Percentiles rank a stretch among this genome's conserved stretches.
These are phyloP conservation scores for Hypotaenidia philippensis DNA, from an alignment of 2,797 vertebrate species.

Conservation along the genomic window DNA sequence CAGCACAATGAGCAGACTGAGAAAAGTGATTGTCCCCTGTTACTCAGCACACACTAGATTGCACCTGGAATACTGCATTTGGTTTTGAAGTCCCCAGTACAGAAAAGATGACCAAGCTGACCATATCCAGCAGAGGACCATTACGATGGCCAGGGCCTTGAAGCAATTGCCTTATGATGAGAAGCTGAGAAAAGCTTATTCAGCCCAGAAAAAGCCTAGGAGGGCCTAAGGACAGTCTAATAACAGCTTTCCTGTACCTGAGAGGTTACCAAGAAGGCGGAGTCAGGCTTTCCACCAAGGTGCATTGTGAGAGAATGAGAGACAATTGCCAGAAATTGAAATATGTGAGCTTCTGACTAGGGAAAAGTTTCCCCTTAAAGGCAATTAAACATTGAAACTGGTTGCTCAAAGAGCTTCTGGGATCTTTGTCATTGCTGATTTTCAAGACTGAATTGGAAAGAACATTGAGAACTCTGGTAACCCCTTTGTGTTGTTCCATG, in stretches of 20 bases:
- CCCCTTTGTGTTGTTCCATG: not conserved
- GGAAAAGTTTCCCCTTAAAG: not conserved
- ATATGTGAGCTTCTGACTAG: not conserved
- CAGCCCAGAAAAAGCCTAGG: not conserved
- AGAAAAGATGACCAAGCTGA: not conserved
- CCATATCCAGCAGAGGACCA: not conserved
- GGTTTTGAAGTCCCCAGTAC: not conserved
- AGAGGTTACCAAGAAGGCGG: not conserved
- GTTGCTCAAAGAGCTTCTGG: not conserved
- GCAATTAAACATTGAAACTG: not conserved
- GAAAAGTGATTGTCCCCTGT: not conserved
- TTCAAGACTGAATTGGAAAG: not conserved
- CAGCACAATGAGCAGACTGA: not conserved
- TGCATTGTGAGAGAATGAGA: not conserved
- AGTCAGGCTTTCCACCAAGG: not conserved
- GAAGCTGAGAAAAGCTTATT: not conserved
- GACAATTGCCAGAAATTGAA: not conserved
- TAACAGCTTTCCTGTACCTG: not conserved
- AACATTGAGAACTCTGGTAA: not conserved
- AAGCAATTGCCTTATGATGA: not conserved
- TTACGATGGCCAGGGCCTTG: not conserved
- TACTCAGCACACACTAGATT: not conserved
- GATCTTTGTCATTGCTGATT: not conserved
- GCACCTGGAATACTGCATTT: not conserved
- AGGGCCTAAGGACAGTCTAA: not conserved